phyloP scores from a whole-genome alignment of 1,140 invertebrate genomes.

The Halictus rubicundus region DNA sequence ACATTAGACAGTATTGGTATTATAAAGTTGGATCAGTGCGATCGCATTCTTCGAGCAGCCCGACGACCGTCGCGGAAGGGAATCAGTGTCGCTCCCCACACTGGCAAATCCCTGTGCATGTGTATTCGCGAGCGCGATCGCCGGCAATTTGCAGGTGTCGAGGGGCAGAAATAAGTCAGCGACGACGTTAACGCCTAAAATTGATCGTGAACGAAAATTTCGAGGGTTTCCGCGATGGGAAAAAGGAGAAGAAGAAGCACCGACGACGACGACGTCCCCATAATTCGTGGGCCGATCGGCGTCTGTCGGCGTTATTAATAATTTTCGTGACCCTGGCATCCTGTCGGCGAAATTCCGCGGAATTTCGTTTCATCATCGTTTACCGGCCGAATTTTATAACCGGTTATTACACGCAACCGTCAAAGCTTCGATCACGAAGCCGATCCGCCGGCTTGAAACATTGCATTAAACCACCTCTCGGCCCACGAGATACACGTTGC shows the following conservation, averaged over 20 bases:
- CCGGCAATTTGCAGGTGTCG: constrained; percentile 31
- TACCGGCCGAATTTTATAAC: not conserved
- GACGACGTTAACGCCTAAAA: too few species aligned
- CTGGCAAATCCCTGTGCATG: too few species aligned
- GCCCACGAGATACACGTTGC: not conserved
- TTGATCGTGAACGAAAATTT: not conserved
- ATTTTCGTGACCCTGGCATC: not conserved
- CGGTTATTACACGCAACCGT: constrained; percentile 19
- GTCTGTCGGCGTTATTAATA: not conserved
- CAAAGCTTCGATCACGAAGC: not conserved
- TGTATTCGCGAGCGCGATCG: not conserved
- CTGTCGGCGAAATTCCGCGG: not conserved
- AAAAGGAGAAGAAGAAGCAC: too few species aligned
- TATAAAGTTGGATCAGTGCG: too few species aligned
- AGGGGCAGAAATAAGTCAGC: not conserved
- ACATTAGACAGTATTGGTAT: too few species aligned
- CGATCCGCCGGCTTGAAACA: constrained; percentile 8
- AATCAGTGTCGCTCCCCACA: too few species aligned
- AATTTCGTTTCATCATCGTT: constrained; percentile 2
- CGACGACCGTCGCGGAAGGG: too few species aligned
- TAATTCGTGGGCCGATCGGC: not conserved
- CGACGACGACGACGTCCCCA: not conserved
- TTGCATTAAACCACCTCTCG: not conserved
- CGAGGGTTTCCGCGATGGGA: too few species aligned
- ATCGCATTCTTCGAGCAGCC: too few species aligned